Evolutionary conservation across 2,797 vertebrate species (phyloP).

Genomic region (Brotula barbata): DNA sequence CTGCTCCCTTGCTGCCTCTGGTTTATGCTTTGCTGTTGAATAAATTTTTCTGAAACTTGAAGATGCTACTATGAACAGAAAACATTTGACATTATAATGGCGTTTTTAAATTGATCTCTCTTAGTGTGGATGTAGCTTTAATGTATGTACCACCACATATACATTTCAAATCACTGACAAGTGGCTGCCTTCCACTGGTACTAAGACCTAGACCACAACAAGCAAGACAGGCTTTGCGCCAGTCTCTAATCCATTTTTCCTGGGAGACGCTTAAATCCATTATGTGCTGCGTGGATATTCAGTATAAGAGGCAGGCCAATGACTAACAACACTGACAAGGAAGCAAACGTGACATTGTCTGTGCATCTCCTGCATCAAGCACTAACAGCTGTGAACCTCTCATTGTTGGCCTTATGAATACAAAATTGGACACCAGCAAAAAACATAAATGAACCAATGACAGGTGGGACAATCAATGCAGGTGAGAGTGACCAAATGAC

Average conservation of each 20-base stretch:
- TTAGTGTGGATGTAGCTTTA: too few relatives aligned
- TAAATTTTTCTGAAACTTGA: too few relatives aligned
- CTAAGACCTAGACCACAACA: constrained; percentile 36
- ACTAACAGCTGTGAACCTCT: constrained; percentile 32
- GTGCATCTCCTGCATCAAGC: constrained; percentile 12
- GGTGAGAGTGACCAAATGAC: constrained; percentile 9
- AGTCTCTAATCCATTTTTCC: constrained; percentile 62
- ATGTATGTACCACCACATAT: neutral
- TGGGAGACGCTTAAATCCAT: constrained; percentile 60
- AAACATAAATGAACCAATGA: constrained; percentile 18
- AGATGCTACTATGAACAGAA: too few relatives aligned
- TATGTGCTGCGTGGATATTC: constrained; percentile 50
- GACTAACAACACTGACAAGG: constrained; percentile 32
- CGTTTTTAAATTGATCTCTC: too few relatives aligned
- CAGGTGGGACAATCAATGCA: constrained; percentile 20
- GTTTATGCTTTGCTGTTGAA: too few relatives aligned
- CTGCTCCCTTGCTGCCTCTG: too few relatives aligned
- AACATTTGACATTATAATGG: too few relatives aligned
- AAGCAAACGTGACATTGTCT: constrained; percentile 34
- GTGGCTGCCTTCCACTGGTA: constrained; percentile 21
- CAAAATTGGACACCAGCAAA: constrained; percentile 18
- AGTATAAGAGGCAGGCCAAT: constrained; percentile 12
- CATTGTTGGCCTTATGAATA: neutral
- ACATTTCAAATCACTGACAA: neutral
- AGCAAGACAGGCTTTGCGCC: constrained; percentile 45